phyloP scores from a whole-genome alignment of 2,797 vertebrate genomes.

The Lepidocolaptes lacrymiger region DNA sequence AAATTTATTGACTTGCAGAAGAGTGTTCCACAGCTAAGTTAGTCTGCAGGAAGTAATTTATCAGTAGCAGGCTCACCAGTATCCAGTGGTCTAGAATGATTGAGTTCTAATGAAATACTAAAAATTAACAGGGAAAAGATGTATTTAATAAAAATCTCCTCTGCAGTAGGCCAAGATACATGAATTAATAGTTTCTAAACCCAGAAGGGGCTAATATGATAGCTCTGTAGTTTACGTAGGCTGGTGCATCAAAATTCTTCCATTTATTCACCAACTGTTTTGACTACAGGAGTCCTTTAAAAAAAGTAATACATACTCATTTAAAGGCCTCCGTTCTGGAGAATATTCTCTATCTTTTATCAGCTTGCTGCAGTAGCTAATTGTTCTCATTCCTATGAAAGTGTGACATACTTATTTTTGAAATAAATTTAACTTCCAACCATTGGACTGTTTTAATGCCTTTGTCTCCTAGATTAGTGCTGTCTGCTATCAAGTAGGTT shows the following conservation, averaged over 20 bases:
- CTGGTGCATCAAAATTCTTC: neutral
- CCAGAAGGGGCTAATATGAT: neutral
- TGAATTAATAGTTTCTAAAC: neutral
- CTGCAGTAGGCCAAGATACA: neutral
- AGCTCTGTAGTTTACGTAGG: neutral
- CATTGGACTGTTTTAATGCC: neutral
- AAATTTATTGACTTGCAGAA: neutral
- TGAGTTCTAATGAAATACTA: slow-evolving; percentile 1
- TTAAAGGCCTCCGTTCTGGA: neutral
- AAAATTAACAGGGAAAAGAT: slow-evolving; percentile 4
- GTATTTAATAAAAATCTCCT: neutral
- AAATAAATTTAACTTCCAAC: neutral
- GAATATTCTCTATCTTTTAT: neutral
- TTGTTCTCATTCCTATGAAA: neutral
- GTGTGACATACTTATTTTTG: neutral
- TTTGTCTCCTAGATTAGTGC: neutral
- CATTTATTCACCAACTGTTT: neutral
- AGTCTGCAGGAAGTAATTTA: neutral
- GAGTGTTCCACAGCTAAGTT: neutral
- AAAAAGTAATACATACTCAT: neutral
- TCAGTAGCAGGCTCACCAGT: neutral
- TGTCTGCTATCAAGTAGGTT: neutral
- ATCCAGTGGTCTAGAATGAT: neutral
- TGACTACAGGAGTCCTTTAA: neutral
- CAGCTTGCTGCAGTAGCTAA: neutral